These are phyloP conservation scores for Ovis canadensis DNA, from an alignment of 2,113 vertebrate genomes.

Conservation along the genomic window DNA sequence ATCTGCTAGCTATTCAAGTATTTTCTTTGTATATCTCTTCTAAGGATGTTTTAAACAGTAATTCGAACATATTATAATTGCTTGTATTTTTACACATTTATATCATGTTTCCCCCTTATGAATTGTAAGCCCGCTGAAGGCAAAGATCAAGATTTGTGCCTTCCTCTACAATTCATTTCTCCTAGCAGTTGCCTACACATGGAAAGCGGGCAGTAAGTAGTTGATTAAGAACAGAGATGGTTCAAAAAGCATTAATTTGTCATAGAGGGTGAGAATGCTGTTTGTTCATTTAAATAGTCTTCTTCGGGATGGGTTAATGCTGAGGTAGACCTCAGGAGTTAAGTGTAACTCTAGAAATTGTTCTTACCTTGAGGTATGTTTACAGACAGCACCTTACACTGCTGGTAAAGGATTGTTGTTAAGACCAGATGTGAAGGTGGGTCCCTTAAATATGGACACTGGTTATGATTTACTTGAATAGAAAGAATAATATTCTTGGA, in stretches of 20 bases:
- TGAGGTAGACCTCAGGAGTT: not conserved
- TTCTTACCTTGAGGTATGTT: not conserved
- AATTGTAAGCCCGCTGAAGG: not conserved
- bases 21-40: not conserved
- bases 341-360: not conserved
- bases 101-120: not conserved
- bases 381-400: accelerated
- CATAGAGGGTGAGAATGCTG: not conserved
- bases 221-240: not conserved
- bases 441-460: not conserved
- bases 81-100: not conserved
- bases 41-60: not conserved
- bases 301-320: not conserved
- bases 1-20: not conserved
- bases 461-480: not conserved
- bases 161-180: not conserved
- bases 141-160: not conserved
- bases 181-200: not conserved
- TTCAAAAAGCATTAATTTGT: not conserved
- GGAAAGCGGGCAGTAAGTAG: not conserved
- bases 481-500: not conserved
- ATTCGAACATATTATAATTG: not conserved
- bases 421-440: not conserved
- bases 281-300: not conserved
- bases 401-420: not conserved